Evolutionary conservation across 1,140 invertebrate species (phyloP).

Genomic region (Colletes gigas): DNA sequence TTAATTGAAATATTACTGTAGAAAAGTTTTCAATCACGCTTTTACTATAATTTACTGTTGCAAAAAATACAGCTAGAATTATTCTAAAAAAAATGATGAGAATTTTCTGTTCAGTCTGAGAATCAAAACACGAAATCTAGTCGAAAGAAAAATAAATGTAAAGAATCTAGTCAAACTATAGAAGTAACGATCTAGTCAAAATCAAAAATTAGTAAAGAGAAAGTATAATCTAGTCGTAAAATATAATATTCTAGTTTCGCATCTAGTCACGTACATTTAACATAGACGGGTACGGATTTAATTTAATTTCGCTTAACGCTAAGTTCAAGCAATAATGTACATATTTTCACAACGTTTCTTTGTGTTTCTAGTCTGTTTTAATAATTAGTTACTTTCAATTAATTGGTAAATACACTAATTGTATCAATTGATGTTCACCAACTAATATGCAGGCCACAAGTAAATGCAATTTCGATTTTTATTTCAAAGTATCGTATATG

Average conservation of each 20-base stretch:
- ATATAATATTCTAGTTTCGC: background rate
- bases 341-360: constrained; percentile 3
- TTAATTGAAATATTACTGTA: too few species aligned
- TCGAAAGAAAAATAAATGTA: background rate
- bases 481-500: constrained; percentile 12
- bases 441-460: constrained; percentile 70
- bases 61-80: too few species aligned
- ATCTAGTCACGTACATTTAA: constrained; percentile 5
- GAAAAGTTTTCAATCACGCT: background rate
- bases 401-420: constrained; percentile 16
- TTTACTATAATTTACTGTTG: too few species aligned
- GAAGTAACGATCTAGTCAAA: constrained; percentile 12
- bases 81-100: background rate
- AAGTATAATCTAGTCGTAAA: constrained; percentile 13
- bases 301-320: background rate
- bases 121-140: constrained; percentile 26
- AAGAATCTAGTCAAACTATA: too few species aligned
- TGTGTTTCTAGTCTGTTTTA: constrained; percentile 20
- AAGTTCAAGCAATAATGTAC: background rate
- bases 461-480: constrained; percentile 68
- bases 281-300: background rate
- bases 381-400: constrained; percentile 35
- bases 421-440: constrained; percentile 48
- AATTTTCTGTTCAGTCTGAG: background rate
- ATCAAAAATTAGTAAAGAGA: background rate